A percentile compares a stretch with the other conserved stretches of the same genome.
These are phyloP conservation scores for Phallusia fumigata DNA, from an alignment of 23 tunicate genomes.

Conservation along the genomic window DNA sequence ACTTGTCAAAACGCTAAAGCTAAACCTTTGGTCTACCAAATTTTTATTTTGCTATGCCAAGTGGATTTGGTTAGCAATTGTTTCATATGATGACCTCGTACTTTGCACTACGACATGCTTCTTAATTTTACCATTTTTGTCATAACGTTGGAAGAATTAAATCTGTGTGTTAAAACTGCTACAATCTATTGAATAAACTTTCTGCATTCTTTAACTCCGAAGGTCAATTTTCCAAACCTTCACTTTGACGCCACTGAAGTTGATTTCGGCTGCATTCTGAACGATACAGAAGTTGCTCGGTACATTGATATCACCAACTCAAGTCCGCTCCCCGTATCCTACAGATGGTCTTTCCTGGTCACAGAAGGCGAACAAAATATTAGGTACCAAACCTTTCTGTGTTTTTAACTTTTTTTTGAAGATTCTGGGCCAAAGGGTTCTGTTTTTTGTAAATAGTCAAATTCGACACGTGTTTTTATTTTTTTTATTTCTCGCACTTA, in stretches of 20 bases:
- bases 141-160: too few species aligned
- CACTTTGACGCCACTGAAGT: conserved; percentile 71
- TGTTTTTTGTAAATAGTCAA: too few species aligned
- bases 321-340: conserved; percentile 84
- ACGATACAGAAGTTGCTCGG: conserved; percentile 93
- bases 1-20: too few species aligned
- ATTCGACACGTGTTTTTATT: too few species aligned
- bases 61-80: too few species aligned
- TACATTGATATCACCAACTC: conserved; percentile 82
- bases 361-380: conserved; percentile 91
- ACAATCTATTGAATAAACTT: not conserved
- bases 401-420: too few species aligned
- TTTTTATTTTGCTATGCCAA: too few species aligned
- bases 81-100: too few species aligned
- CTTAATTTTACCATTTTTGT: not conserved
- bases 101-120: too few species aligned
- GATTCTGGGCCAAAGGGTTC: too few species aligned
- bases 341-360: conserved; percentile 92
- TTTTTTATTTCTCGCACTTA: too few species aligned
- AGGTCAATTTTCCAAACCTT: conserved; percentile 97
- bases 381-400: conserved; percentile 15
- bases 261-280: conserved; percentile 94
- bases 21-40: too few species aligned
- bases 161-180: not conserved
- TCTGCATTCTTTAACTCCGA: not conserved